Evolutionary conservation across 1,140 invertebrate species (phyloP), one percentile per base, ranked within the genome.

Genomic region (Drosophila mojavensis): DNA sequence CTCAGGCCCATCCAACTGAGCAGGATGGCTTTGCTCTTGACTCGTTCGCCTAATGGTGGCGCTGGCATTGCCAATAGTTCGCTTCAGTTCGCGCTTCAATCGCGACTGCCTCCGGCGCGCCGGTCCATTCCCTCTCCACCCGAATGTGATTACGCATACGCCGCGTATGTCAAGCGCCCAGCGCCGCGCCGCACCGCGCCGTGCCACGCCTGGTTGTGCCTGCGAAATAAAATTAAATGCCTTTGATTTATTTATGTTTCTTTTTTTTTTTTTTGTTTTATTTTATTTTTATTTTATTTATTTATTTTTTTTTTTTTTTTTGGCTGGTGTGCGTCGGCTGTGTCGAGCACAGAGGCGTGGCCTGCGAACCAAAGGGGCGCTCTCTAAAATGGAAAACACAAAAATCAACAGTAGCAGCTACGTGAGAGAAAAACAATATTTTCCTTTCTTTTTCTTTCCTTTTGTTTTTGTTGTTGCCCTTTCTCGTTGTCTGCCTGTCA

Each of bases 201-300:
- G 55, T 61, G 59, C n/a, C n/a, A 17, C 45, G 30, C 47, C 61
- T 62, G 43, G 51, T 54, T 66, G 69, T 39, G 67, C 61, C 78
- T 72, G 58, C 60, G 62, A 79, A 86, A 88, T 73, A 45, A 88
- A 86, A 88, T 86, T 74, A 88, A 86, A 88, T 79, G 72, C 60
- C 66, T 88, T 86, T 86, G 83, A 86, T 82, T 86, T 86, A 86
- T 86, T 81, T 84, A 75, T 17, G 43, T 47, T 47, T 45, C 15
- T 6, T 15, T 15, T n/a, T 15, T n/a, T 2, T 15, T 45, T 15
- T 47, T 15, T 13, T n/a, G 0, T n/a, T 13, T 5, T 11, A 4
- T 43, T 1, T 13, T 24, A 2, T 24, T 24, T 24, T 24, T 24
- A 24, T 17, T 17, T 3, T 41, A 9, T 41, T 3, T 13, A 9